Evolutionary conservation across 2,113 vertebrate species (phyloP).

Genomic region (Sialia sialis): DNA sequence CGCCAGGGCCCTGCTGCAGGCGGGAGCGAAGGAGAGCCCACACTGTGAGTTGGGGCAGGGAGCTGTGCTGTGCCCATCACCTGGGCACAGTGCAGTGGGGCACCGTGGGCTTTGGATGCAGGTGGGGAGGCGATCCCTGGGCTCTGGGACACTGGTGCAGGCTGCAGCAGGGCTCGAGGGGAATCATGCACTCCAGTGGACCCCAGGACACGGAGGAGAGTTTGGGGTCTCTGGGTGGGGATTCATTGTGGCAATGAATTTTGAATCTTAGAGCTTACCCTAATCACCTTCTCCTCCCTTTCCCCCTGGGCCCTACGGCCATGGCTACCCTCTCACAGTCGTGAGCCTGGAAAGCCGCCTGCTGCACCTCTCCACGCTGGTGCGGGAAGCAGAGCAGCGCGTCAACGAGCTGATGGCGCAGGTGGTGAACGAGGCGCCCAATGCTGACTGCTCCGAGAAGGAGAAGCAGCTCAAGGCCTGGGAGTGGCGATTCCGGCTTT

Average conservation of each 20-base stretch:
- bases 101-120: accelerated
- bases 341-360: slow-evolving; percentile 85
- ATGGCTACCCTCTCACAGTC: slow-evolving; percentile 48
- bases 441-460: slow-evolving; percentile 74
- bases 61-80: accelerated
- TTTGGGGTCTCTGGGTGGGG: neutral
- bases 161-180: neutral
- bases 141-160: neutral
- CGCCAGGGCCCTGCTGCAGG: slow-evolving; percentile 82
- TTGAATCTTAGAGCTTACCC: neutral
- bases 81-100: accelerated
- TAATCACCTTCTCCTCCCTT: neutral
- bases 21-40: slow-evolving; percentile 88
- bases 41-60: slow-evolving; percentile 80
- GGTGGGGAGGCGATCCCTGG: neutral
- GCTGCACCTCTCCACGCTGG: slow-evolving; percentile 81
- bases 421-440: slow-evolving; percentile 76
- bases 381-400: slow-evolving; percentile 85
- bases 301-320: accelerated
- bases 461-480: slow-evolving; percentile 88
- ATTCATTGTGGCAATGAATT: neutral
- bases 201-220: accelerated
- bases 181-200: accelerated
- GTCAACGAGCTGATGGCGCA: slow-evolving; percentile 80
- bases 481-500: slow-evolving; percentile 89